Conservation (phyloP, 2,888 invertebrate species). For the Seladonia tumulorum region DNA sequence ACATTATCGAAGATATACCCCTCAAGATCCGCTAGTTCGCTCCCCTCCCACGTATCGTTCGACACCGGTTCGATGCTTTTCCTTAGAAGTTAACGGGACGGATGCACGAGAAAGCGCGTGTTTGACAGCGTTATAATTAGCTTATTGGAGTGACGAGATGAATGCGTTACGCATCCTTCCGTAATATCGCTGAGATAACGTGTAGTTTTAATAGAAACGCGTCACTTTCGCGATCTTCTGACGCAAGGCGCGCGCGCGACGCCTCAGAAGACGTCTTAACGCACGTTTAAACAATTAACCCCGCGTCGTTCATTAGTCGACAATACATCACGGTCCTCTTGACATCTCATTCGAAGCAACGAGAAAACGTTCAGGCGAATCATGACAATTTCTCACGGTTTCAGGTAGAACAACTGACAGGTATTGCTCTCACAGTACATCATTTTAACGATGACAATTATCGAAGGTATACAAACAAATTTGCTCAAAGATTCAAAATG, state of each 20-base stretch:
- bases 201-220: constrained; percentile 43
- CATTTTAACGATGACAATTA: not conserved
- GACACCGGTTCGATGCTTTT: constrained; percentile 54
- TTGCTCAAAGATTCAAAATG: too few species aligned
- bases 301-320: not conserved
- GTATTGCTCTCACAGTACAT: not conserved
- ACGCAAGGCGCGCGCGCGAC: not conserved
- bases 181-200: constrained; percentile 20
- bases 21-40: constrained; percentile 36
- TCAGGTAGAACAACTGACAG: too few species aligned
- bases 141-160: constrained; percentile 48
- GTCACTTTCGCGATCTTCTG: constrained; percentile 7
- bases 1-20: constrained; percentile 54
- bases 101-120: constrained; percentile 54
- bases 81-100: constrained; percentile 46
- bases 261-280: not conserved
- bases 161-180: constrained; percentile 45
- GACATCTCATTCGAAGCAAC: not conserved
- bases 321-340: not conserved
- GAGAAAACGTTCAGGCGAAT: not conserved
- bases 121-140: constrained; percentile 57
- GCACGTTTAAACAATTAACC: not conserved
- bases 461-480: not conserved
- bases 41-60: constrained; percentile 33
- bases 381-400: not conserved